Evolutionary conservation across 2,113 vertebrate species (phyloP).

Genomic region (Platysternon megacephalum): DNA sequence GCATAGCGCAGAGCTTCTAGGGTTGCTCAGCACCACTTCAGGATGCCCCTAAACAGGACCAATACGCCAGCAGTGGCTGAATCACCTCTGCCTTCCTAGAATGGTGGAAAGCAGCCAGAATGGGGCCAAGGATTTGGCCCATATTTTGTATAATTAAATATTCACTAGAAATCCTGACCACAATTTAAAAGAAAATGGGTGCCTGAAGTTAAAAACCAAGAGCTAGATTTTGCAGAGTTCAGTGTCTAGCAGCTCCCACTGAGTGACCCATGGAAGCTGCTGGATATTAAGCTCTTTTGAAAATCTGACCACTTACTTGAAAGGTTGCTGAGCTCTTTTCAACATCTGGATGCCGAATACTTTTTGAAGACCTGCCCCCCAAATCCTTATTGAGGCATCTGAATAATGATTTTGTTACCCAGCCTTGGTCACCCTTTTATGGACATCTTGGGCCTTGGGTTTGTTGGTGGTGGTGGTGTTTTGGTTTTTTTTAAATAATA

Average conservation of each 20-base stretch:
- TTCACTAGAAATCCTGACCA: neutral
- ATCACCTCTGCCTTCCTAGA: neutral
- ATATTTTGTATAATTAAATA: neutral
- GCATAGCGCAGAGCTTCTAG: neutral
- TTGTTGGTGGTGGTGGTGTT: neutral
- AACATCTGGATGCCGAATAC: conserved; percentile 40
- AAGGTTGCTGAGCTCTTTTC: neutral
- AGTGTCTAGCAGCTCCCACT: neutral
- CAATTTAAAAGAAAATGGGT: neutral
- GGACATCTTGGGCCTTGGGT: neutral
- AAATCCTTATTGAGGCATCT: neutral
- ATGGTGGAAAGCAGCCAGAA: neutral
- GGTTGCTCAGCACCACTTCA: neutral
- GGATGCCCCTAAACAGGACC: too few relatives aligned
- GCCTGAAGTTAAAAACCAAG: neutral
- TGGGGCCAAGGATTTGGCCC: neutral
- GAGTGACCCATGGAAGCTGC: neutral
- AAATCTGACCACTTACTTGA: neutral
- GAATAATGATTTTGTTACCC: neutral
- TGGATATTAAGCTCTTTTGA: neutral
- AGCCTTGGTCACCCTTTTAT: neutral
- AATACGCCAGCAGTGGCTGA: neutral
- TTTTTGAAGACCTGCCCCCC: conserved; percentile 1
- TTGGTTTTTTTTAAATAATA: conserved; percentile 28
- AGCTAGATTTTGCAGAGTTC: neutral